phyloP scores from a whole-genome alignment of 1,140 invertebrate genomes.

The Polypedilum vanderplanki region DNA sequence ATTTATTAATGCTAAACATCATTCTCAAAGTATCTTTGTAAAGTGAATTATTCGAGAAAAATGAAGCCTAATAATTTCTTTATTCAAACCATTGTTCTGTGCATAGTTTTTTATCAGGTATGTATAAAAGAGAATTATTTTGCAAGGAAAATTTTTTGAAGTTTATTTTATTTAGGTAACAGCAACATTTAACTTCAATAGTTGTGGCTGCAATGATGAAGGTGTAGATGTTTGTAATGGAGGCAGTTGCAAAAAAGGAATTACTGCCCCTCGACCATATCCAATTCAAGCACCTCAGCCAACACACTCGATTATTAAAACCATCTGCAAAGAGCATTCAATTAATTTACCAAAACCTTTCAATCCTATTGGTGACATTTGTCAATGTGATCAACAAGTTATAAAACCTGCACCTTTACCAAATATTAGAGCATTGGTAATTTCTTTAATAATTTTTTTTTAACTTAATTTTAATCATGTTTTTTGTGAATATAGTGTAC shows the following conservation, averaged over 20 bases:
- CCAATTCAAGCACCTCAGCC: background rate
- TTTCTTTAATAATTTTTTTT: background rate
- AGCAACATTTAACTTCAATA: constrained; percentile 2
- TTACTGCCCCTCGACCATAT: background rate
- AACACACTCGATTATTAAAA: background rate
- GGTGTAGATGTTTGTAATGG: background rate
- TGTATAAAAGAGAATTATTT: background rate
- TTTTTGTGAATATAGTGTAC: background rate
- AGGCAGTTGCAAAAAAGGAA: background rate
- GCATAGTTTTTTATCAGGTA: background rate
- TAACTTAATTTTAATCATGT: background rate
- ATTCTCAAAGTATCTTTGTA: background rate
- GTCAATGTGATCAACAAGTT: background rate
- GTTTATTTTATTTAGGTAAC: background rate
- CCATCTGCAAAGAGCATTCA: background rate
- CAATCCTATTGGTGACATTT: background rate
- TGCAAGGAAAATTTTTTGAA: too few relatives aligned
- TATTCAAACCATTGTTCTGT: background rate
- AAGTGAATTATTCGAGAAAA: background rate
- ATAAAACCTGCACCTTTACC: constrained; percentile 5
- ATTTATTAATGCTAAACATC: background rate
- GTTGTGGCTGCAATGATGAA: background rate
- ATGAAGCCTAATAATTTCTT: background rate
- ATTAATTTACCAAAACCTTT: background rate
- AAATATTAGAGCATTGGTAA: background rate